phyloP scores from a whole-genome alignment of 2,113 vertebrate genomes.

The Anser cygnoides region DNA sequence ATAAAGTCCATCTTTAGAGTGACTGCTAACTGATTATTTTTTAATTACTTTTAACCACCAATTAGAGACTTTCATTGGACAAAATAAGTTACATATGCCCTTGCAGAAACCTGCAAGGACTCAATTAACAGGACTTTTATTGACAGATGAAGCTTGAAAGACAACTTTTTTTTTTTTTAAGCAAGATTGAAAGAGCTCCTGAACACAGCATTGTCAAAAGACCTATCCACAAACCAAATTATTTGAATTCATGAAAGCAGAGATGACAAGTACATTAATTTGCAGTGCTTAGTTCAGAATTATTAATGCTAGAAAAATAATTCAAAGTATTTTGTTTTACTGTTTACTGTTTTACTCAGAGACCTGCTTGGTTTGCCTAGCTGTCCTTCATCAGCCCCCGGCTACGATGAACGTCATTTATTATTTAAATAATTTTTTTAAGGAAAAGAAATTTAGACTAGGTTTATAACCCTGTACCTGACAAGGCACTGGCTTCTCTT shows the following conservation, averaged over 20 bases:
- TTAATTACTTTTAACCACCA: not conserved
- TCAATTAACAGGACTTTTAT: not conserved
- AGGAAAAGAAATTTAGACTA: not conserved
- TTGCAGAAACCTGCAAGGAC: constrained; percentile 2
- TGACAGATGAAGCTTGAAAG: constrained; percentile 25
- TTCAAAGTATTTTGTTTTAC: not conserved
- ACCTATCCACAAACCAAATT: not conserved
- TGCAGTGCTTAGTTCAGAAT: not conserved
- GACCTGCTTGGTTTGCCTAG: not conserved
- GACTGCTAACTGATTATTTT: not conserved
- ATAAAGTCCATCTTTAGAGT: constrained; percentile 27
- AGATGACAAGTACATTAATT: not conserved
- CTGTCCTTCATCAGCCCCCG: not conserved
- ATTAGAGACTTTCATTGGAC: not conserved
- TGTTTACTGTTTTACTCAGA: not conserved
- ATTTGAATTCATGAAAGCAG: not conserved
- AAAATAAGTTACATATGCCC: constrained; percentile 3
- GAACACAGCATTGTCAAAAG: not conserved
- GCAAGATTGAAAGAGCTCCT: not conserved
- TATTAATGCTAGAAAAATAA: constrained; percentile 31
- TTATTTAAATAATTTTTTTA: constrained; percentile 1
- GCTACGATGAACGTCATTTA: not conserved
- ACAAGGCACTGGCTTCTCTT: not conserved
- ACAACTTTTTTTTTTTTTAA: not conserved
- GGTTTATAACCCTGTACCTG: not conserved